Evolutionary conservation across 2,113 vertebrate genomes (phyloP).

Genomic region (Corydoras maculifer): DNA sequence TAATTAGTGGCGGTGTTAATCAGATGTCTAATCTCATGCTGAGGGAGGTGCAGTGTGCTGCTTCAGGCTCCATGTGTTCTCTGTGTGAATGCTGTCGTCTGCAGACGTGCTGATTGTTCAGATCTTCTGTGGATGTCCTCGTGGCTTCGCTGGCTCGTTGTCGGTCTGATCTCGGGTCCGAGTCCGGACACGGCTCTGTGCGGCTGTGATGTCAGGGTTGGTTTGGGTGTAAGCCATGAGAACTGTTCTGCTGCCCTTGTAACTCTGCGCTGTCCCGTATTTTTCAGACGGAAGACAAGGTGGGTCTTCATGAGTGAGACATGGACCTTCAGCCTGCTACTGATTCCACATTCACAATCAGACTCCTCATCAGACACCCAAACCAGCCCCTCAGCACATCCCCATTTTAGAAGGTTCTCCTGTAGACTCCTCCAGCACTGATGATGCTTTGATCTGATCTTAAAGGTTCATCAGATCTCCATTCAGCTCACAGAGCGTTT

Average conservation of each 20-base stretch:
- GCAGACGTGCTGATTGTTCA: not conserved
- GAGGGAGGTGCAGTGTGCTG: too few relatives aligned
- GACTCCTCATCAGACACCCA: not conserved
- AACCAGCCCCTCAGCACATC: conserved; percentile 4
- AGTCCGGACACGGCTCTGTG: not conserved
- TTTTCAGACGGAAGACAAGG: conserved; percentile 74
- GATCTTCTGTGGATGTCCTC: conserved; percentile 2
- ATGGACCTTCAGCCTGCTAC: conserved; percentile 57
- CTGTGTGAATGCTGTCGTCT: not conserved
- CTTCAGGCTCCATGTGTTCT: not conserved
- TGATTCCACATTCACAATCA: conserved; percentile 14
- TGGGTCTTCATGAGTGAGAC: conserved; percentile 66
- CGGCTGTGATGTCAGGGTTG: conserved; percentile 12
- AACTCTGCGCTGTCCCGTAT: conserved; percentile 54
- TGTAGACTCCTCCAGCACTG: not conserved
- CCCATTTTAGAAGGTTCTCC: not conserved
- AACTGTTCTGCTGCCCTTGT: not conserved
- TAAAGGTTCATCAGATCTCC: too few relatives aligned
- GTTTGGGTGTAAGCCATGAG: not conserved
- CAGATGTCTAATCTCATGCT: too few relatives aligned
- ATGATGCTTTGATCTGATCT: too few relatives aligned
- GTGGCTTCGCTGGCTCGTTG: conserved; percentile 15
- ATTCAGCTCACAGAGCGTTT: too few relatives aligned
- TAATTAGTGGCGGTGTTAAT: too few relatives aligned
- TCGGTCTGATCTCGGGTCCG: too few relatives aligned